Evolutionary conservation across 2,113 vertebrate genomes (phyloP).

Genomic region (Microcebus murinus): DNA sequence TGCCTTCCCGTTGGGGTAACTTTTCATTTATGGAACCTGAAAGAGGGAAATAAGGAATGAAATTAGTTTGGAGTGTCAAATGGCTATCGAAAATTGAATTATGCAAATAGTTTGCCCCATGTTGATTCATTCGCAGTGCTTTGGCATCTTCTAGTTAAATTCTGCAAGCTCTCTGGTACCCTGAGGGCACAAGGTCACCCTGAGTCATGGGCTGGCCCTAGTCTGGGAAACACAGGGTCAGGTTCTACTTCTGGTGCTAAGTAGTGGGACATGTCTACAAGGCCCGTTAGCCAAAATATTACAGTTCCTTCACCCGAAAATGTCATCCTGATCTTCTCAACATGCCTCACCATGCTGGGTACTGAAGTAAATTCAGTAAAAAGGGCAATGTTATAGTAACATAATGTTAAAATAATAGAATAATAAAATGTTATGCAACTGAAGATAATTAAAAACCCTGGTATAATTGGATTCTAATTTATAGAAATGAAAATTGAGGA

Average conservation of each 20-base stretch:
- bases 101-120: rapidly evolving
- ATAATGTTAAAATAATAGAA: neutral
- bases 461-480: neutral
- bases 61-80: neutral
- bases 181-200: rapidly evolving
- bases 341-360: rapidly evolving
- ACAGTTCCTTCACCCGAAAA: neutral
- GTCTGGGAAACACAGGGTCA: rapidly evolving
- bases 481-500: neutral
- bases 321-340: rapidly evolving
- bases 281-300: rapidly evolving
- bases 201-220: no score
- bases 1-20: constrained; percentile 89
- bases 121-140: rapidly evolving
- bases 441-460: neutral
- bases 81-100: rapidly evolving
- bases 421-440: neutral
- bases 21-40: constrained; percentile 93
- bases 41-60: constrained; percentile 24
- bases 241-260: rapidly evolving
- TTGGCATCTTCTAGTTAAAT: neutral
- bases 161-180: rapidly evolving
- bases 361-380: no score
- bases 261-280: rapidly evolving
- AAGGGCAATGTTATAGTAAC: neutral